Percentiles rank a stretch among this genome's conserved stretches.
phyloP scores from a whole-genome alignment of 1,140 invertebrate genomes.

The Drosophila quadrilineata region DNA sequence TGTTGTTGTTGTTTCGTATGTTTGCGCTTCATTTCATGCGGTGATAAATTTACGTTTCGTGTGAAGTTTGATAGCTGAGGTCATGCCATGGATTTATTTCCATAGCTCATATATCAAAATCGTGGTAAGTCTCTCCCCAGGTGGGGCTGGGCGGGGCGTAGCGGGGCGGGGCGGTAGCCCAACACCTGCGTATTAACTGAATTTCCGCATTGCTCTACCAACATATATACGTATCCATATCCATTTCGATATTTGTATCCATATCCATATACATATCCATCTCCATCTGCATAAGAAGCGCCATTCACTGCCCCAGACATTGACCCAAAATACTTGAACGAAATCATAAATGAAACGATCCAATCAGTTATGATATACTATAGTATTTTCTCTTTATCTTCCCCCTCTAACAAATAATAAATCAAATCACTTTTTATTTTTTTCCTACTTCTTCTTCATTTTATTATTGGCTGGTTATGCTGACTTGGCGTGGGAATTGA shows the following conservation, averaged over 20 bases:
- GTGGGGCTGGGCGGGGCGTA: too few species aligned
- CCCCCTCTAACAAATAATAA: slow-evolving; percentile 35
- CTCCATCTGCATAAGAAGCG: neutral
- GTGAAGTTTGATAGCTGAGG: slow-evolving; percentile 76
- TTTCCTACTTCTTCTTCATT: too few species aligned
- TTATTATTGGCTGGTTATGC: too few species aligned
- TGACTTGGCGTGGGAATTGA: slow-evolving; percentile 71
- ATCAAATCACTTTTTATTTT: slow-evolving; percentile 40
- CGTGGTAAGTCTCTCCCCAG: too few species aligned
- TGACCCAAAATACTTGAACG: slow-evolving; percentile 12
- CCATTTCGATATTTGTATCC: slow-evolving; percentile 3
- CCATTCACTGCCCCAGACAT: slow-evolving; percentile 37
- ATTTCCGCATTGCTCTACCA: slow-evolving; percentile 61
- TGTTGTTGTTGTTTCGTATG: too few species aligned
- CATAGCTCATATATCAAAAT: slow-evolving; percentile 72
- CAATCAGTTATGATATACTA: slow-evolving; percentile 46
- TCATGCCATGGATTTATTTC: slow-evolving; percentile 76
- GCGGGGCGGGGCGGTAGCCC: slow-evolving; percentile 57
- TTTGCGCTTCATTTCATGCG: slow-evolving; percentile 29
- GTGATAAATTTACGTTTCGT: slow-evolving; percentile 49
- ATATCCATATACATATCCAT: slow-evolving; percentile 8
- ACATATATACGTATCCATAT: slow-evolving; percentile 7
- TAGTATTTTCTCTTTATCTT: slow-evolving; percentile 50
- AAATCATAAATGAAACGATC: slow-evolving; percentile 29
- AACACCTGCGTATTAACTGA: slow-evolving; percentile 69